These are phyloP conservation scores for Heliothis peltigera DNA, from an alignment of 2,888 invertebrate genomes.

Conservation along the genomic window DNA sequence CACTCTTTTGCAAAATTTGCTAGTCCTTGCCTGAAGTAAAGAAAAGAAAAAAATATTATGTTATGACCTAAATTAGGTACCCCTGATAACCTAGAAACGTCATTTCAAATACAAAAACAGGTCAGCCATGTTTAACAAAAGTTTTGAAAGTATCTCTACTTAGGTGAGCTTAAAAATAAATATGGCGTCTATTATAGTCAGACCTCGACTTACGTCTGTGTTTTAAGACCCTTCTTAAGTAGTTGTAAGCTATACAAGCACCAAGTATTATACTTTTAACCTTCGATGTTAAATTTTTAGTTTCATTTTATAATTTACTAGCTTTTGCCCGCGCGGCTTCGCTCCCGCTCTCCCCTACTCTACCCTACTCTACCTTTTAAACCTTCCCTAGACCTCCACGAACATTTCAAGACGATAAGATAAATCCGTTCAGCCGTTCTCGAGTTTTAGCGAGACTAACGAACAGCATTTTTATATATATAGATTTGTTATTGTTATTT, in stretches of 20 bases:
- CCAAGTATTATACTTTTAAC: slow-evolving; percentile 19
- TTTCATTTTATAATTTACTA: slow-evolving; percentile 3
- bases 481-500: no score
- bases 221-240: slow-evolving; percentile 36
- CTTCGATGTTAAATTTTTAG: slow-evolving; percentile 30
- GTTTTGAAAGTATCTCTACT: slow-evolving; percentile 5
- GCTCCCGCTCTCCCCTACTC: no score
- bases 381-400: no score
- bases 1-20: no score
- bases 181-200: slow-evolving; percentile 26
- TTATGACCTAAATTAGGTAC: neutral
- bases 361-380: no score
- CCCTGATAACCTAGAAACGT: neutral
- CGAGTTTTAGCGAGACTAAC: no score
- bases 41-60: no score
- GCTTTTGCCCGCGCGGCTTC: no score
- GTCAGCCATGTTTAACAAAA: neutral
- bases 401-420: no score
- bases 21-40: no score
- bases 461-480: no score
- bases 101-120: neutral
- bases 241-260: slow-evolving; percentile 16
- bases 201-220: slow-evolving; percentile 35
- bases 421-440: no score
- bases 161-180: slow-evolving; percentile 18